Evolutionary conservation across 2,797 vertebrate species (phyloP).

Genomic region (Platyrinchus mystaceus): DNA sequence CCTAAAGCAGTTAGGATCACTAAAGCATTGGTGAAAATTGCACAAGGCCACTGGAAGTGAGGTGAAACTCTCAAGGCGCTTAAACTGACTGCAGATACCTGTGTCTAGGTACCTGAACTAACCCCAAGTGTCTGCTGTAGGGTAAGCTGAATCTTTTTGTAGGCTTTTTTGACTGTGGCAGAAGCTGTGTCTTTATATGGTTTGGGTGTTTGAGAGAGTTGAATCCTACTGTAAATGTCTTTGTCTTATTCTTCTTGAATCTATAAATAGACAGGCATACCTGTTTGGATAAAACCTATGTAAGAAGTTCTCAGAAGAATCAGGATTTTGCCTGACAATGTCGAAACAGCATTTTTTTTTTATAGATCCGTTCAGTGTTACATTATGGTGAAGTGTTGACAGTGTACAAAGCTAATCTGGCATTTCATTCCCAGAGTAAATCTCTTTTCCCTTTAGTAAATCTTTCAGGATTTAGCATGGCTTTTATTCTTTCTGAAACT

Average conservation of each 20-base stretch:
- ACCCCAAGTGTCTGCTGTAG: background rate
- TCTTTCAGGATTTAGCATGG: background rate
- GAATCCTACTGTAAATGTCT: background rate
- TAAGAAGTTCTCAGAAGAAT: background rate
- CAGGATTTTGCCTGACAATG: background rate
- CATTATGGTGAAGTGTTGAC: background rate
- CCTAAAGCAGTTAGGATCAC: background rate
- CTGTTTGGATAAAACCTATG: background rate
- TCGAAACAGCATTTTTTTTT: background rate
- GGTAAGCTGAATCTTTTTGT: background rate
- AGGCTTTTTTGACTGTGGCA: background rate
- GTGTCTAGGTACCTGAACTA: background rate
- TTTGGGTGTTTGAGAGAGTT: background rate
- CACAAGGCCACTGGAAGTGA: background rate
- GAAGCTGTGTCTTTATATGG: background rate
- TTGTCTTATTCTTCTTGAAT: background rate
- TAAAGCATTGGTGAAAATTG: background rate
- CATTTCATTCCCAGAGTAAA: background rate
- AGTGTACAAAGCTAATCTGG: background rate
- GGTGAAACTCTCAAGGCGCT: background rate
- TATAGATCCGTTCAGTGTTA: background rate
- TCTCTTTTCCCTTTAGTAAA: background rate
- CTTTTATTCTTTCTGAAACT: background rate
- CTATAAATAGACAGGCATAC: background rate
- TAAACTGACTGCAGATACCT: background rate